These are phyloP conservation scores for Tipula helvola DNA, from an alignment of 2,888 invertebrate species.

Conservation along the genomic window DNA sequence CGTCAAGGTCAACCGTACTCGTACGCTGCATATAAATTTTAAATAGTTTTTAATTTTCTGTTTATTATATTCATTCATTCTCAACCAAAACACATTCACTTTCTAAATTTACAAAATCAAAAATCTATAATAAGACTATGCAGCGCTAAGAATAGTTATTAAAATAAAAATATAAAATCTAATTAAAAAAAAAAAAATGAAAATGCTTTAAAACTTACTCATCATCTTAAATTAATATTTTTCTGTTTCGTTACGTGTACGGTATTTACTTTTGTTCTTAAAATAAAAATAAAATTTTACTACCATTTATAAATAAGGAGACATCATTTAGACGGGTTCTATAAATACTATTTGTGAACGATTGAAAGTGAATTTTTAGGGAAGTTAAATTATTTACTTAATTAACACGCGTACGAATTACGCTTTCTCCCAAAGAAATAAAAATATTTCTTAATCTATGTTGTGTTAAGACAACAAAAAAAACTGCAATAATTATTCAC, in stretches of 20 bases:
- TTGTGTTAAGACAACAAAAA: neutral
- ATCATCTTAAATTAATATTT: neutral
- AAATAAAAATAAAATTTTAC: neutral
- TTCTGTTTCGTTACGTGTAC: neutral
- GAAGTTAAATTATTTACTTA: neutral
- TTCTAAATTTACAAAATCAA: neutral
- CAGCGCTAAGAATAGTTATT: neutral
- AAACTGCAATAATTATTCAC: neutral
- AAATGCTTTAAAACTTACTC: neutral
- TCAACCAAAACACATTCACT: neutral
- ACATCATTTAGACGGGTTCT: neutral
- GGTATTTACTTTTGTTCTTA: neutral
- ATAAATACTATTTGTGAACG: neutral
- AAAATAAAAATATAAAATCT: neutral
- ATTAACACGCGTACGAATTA: neutral
- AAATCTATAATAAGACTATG: neutral
- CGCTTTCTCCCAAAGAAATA: neutral
- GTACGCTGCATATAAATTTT: neutral
- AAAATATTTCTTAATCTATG: neutral
- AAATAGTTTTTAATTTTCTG: neutral
- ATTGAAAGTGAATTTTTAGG: neutral
- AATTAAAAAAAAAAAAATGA: neutral
- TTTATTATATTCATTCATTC: neutral
- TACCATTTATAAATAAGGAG: neutral
- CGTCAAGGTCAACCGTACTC: neutral